Conservation (phyloP, 2,797 vertebrate species). For the Pristis pectinata region DNA sequence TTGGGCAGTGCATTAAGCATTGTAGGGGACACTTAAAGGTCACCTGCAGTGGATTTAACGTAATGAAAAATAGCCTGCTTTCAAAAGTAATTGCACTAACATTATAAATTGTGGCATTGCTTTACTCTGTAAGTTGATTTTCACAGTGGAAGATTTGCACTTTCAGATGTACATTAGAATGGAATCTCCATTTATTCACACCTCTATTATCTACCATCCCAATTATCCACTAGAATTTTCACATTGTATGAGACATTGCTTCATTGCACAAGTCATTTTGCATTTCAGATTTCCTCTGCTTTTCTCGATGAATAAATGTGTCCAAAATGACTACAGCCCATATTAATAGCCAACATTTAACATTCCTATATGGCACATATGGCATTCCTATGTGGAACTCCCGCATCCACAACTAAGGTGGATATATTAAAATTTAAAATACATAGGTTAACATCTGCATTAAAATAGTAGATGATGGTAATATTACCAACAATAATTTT, state of each 20-base stretch:
- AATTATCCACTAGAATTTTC: not conserved
- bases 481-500: not conserved
- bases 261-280: constrained; percentile 1
- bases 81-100: constrained; percentile 27
- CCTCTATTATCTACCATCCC: not conserved
- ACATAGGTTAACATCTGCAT: not conserved
- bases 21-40: constrained; percentile 30
- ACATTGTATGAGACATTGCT: not conserved
- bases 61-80: constrained; percentile 33
- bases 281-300: not conserved
- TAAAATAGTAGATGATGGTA: not conserved
- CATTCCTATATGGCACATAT: not conserved
- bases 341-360: not conserved
- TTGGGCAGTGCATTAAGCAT: constrained; percentile 5
- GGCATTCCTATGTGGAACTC: too few relatives aligned
- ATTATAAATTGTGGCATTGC: constrained; percentile 21
- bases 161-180: constrained; percentile 8
- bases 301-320: not conserved
- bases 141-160: not conserved
- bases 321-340: not conserved
- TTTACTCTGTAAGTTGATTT: constrained; percentile 21
- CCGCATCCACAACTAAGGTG: not conserved
- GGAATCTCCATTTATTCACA: constrained; percentile 23
- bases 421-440: not conserved
- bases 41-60: constrained; percentile 35